Conservation (phyloP, 2,888 invertebrate genomes). For the Folsomia manolachei region DNA sequence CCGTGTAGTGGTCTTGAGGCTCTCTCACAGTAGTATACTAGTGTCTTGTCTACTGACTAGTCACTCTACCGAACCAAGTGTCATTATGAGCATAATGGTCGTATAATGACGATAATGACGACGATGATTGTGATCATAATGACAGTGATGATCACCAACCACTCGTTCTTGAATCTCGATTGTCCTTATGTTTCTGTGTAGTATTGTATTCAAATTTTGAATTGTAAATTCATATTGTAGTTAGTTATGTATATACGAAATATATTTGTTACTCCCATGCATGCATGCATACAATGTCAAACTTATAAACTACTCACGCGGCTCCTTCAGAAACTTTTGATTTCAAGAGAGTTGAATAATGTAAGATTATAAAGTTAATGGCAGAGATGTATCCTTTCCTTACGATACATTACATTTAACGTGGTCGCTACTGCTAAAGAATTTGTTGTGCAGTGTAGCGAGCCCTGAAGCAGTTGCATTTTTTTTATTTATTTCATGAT, state of each 20-base stretch:
- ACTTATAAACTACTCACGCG: too few species aligned
- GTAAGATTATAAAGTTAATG: not conserved
- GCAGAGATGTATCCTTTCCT: too few species aligned
- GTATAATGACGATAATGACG: constrained; percentile 25
- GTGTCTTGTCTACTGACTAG: too few species aligned
- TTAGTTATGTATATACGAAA: too few species aligned
- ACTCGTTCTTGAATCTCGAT: constrained; percentile 15
- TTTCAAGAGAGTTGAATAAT: not conserved
- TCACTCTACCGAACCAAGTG: constrained; percentile 12
- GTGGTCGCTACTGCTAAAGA: too few species aligned
- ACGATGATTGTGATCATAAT: constrained; percentile 22
- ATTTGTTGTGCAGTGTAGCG: not conserved
- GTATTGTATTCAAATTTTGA: constrained; percentile 24
- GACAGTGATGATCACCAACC: constrained; percentile 19
- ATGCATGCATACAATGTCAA: too few species aligned
- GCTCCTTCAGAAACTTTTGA: too few species aligned
- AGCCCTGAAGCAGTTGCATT: constrained; percentile 11
- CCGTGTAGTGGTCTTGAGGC: not conserved
- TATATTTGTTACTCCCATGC: not conserved
- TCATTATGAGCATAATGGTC: constrained; percentile 20
- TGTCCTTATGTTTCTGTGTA: constrained; percentile 19
- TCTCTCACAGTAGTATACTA: not conserved
- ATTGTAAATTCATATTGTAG: constrained; percentile 21
- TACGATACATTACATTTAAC: too few species aligned
- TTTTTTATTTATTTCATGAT: constrained; percentile 7